Evolutionary conservation across 2,888 invertebrate species (phyloP).

Genomic region (Tuberolachnus salignus): DNA sequence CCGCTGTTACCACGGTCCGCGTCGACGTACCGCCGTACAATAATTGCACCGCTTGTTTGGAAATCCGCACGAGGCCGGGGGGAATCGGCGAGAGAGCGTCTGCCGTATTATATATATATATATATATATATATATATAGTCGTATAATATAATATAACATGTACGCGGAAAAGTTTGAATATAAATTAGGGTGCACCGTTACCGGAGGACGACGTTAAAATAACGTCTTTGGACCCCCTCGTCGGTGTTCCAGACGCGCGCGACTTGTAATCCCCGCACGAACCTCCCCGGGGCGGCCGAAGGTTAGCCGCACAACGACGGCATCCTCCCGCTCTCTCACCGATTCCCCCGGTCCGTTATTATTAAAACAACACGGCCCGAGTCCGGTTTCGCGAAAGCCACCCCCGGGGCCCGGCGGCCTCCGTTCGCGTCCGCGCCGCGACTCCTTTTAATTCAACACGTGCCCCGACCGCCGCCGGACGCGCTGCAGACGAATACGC

Average conservation of each 20-base stretch:
- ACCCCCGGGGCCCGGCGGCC: no score
- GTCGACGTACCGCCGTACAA: no score
- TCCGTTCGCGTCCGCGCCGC: neutral
- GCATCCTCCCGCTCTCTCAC: neutral
- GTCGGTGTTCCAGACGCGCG: neutral
- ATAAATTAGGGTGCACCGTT: constrained; percentile 47
- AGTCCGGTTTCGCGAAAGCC: neutral
- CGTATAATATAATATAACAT: neutral
- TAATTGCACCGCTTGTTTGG: no score
- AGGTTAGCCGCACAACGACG: neutral
- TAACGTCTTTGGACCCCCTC: constrained; percentile 37
- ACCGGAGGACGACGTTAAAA: constrained; percentile 49
- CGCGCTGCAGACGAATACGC: neutral
- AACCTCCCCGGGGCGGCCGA: constrained; percentile 1
- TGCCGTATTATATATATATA: neutral
- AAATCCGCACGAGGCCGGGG: no score
- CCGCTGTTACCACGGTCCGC: no score
- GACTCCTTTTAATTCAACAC: constrained; percentile 25
- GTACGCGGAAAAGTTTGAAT: constrained; percentile 50
- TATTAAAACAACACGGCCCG: neutral
- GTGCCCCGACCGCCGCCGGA: neutral
- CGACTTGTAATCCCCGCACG: constrained; percentile 37
- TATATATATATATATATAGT: neutral
- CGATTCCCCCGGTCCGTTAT: neutral
- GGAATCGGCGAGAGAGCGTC: no score